phyloP scores from a whole-genome alignment of 2,888 invertebrate genomes.

The Plagiodera versicolora region DNA sequence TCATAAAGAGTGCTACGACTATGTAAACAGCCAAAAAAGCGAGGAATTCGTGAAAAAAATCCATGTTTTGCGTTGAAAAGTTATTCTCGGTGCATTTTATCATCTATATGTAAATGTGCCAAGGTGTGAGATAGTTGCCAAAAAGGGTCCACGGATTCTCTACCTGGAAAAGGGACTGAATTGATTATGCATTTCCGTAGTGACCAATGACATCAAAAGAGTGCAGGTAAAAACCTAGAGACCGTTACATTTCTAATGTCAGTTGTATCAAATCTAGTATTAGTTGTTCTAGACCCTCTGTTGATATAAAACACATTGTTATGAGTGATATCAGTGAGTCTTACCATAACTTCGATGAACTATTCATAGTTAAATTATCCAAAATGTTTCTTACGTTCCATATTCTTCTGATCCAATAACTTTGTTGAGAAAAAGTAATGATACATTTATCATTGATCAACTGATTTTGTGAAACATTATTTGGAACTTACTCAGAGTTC shows the following conservation, averaged over 20 bases:
- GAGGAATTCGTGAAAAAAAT: not conserved
- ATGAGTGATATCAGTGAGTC: too few species aligned
- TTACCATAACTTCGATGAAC: too few species aligned
- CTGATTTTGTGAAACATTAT: too few species aligned
- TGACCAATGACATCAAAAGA: not conserved
- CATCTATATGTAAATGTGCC: not conserved
- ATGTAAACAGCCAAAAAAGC: constrained; percentile 19
- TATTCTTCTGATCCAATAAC: too few species aligned
- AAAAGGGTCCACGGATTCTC: constrained; percentile 18
- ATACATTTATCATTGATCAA: too few species aligned
- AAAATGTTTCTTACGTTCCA: too few species aligned
- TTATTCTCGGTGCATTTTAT: not conserved
- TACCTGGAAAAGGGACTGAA: constrained; percentile 31
- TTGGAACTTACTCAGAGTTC: too few species aligned
- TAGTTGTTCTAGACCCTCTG: too few species aligned
- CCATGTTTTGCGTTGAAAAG: not conserved
- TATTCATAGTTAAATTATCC: too few species aligned
- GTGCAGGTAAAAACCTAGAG: constrained; percentile 15
- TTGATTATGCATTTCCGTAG: constrained; percentile 19
- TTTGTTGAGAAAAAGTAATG: too few species aligned
- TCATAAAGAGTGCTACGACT: constrained; percentile 43
- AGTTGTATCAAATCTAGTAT: too few species aligned
- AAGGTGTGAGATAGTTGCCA: constrained; percentile 3
- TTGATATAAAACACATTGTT: too few species aligned
- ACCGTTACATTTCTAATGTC: constrained; percentile 6